Evolutionary conservation across 2,113 vertebrate genomes (phyloP).

Genomic region (Entelurus aequoreus): DNA sequence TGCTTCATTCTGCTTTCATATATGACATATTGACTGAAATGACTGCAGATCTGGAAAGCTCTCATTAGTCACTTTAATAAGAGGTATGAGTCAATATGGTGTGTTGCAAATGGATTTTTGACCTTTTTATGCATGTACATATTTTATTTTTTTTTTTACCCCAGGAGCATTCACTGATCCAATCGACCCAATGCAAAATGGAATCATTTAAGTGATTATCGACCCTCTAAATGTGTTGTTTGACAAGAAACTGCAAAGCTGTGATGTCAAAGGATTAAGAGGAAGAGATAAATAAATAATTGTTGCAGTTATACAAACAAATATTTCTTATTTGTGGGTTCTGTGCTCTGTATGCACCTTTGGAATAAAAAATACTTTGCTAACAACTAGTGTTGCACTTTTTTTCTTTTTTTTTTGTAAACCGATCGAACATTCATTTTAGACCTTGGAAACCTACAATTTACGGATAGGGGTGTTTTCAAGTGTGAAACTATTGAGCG

Average conservation of each 20-base stretch:
- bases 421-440: slow-evolving; percentile 6
- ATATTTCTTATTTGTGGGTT: neutral
- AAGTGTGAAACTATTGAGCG: neutral
- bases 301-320: neutral
- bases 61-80: neutral
- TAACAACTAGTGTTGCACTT: neutral
- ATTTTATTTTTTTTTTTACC: neutral
- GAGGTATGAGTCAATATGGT: neutral
- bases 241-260: neutral
- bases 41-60: neutral
- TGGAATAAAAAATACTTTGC: neutral
- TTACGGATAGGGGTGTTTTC: neutral
- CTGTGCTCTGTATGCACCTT: neutral
- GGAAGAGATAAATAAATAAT: neutral
- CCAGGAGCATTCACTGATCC: neutral
- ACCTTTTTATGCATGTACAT: neutral
- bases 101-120: neutral
- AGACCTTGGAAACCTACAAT: slow-evolving; percentile 3
- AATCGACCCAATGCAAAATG: too few relatives aligned
- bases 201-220: too few relatives aligned
- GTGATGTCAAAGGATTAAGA: neutral
- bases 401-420: neutral
- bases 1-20: too few relatives aligned
- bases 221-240: neutral
- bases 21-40: neutral